phyloP scores from a whole-genome alignment of 2,113 vertebrate species.

The Cephalopterus ornatus region DNA sequence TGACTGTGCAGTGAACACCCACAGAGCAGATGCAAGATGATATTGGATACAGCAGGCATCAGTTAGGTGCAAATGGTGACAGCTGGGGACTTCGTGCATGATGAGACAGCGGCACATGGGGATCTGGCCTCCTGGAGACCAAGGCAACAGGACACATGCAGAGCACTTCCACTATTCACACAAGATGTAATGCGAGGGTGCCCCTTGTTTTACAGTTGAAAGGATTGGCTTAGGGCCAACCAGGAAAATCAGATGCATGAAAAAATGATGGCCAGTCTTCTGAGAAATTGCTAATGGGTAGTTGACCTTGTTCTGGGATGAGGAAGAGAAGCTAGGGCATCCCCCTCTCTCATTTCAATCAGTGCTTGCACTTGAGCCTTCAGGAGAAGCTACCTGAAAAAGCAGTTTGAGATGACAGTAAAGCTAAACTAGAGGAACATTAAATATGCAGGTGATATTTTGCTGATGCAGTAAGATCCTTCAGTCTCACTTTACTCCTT shows the following conservation, averaged over 20 bases:
- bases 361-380: not conserved
- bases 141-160: not conserved
- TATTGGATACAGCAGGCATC: not conserved
- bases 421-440: not conserved
- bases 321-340: not conserved
- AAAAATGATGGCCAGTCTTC: not conserved
- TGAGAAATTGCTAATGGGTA: not conserved
- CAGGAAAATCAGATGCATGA: not conserved
- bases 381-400: not conserved
- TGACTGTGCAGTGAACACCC: not conserved
- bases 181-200: rapidly evolving
- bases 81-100: not conserved
- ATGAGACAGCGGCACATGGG: not conserved
- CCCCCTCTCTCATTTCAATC: not conserved
- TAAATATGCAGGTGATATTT: not conserved
- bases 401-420: not conserved
- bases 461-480: not conserved
- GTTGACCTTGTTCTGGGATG: not conserved
- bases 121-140: not conserved
- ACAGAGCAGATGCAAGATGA: not conserved
- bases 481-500: not conserved
- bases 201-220: not conserved
- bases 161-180: not conserved
- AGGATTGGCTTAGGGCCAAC: not conserved
- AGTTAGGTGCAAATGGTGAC: not conserved